Evolutionary conservation across 2,113 vertebrate species (phyloP), one percentile per base, ranked within the genome.

Genomic region (Candoia aspera): DNA sequence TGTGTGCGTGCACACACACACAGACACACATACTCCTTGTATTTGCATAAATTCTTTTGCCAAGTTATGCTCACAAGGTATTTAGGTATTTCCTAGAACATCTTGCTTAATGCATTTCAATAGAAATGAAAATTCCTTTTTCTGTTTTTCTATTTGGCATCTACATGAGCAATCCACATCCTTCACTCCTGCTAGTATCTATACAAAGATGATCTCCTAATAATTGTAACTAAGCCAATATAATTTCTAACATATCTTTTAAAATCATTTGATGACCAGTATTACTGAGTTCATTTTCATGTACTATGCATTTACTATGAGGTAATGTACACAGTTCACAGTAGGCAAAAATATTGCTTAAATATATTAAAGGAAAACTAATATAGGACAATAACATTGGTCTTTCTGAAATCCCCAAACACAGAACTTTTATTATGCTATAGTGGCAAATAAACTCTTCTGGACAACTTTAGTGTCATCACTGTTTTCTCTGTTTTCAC

Each of bases 141-240:
- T 88, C 23, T 91, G 86, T 59, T 0, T 57, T 59, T 68, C 53
- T 33, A 83, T 54, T 85, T 90, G 9, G 86, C 94, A 49, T 83
- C 91, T 17, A 91, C 12, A 92, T 90, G 89, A 21, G 33, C 13
- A 85, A 3, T 49, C 91, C 0, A 9, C 88, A 33, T 5, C 2
- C 0, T 92, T 49, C 17, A 21, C 33, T 86, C 10, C 26, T 87
- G 46, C 86, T 93, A 88, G 5, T 86, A 21, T 49, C 15, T 93
- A 90, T 94, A 6, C 37, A 95, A 95, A 86, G 24, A 94, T 37
- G 33, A 88, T 8, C 57, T 94, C 33, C 2, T 92, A 85, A 88
- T 95, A 6, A 91, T 89, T 55, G 29, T 23, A 96, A 95, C 96
- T 86, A 94, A 97, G 88, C 89, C 19, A 94, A 73, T 29, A 84